Evolutionary conservation across 1,140 invertebrate genomes (phyloP).

Genomic region (Drosophila elegans): DNA sequence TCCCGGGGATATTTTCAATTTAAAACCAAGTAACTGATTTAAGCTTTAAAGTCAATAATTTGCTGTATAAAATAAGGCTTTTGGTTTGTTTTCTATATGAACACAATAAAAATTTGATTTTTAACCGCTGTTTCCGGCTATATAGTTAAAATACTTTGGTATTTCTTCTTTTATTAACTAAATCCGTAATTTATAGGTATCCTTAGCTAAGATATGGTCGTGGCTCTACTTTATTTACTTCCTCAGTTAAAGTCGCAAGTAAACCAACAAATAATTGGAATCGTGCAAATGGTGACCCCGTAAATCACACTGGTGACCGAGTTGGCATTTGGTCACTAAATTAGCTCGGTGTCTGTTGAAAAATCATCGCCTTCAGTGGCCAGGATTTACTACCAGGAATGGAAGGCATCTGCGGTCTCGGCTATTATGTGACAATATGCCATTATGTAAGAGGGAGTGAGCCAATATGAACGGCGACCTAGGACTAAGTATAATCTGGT

Average conservation of each 20-base stretch:
- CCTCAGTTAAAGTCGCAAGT: constrained; percentile 8
- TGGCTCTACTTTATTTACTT: not conserved
- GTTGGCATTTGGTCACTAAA: constrained; percentile 60
- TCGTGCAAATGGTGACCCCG: constrained; percentile 36
- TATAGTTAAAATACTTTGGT: no score
- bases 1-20: not conserved
- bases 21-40: no score
- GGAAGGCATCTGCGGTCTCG: constrained; percentile 16
- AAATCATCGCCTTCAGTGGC: constrained; percentile 52
- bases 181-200: not conserved
- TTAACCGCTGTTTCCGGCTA: no score
- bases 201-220: not conserved
- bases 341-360: constrained; percentile 60
- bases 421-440: constrained; percentile 38
- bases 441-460: constrained; percentile 29
- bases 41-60: no score
- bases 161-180: no score
- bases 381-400: constrained; percentile 57
- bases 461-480: constrained; percentile 61
- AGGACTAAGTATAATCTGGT: constrained; percentile 66
- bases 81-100: no score
- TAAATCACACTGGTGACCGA: constrained; percentile 63
- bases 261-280: constrained; percentile 40
- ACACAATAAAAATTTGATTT: no score
- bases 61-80: no score